A percentile compares a stretch with the other conserved stretches of the same genome.
Evolutionary conservation across 2,113 vertebrate species (phyloP).

Genomic region (Bufo bufo): DNA sequence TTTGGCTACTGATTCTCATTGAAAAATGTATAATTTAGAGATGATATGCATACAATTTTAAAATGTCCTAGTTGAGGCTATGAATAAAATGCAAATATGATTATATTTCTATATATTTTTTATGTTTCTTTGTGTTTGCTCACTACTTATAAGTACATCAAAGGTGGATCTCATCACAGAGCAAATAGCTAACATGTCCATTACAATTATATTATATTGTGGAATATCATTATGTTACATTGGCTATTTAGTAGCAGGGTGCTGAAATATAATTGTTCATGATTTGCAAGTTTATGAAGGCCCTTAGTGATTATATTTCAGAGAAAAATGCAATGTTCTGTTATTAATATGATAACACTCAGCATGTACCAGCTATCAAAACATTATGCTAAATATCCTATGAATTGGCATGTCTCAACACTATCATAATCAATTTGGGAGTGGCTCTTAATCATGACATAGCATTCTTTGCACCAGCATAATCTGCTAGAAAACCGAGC

Average conservation of each 20-base stretch:
- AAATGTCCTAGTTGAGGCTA: background rate
- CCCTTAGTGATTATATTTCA: background rate
- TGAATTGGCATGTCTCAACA: slow-evolving; percentile 19
- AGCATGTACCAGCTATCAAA: background rate
- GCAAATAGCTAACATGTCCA: background rate
- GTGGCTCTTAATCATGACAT: slow-evolving; percentile 18
- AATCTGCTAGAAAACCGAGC: background rate
- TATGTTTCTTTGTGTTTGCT: too few relatives aligned
- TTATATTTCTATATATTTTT: background rate
- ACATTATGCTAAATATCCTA: slow-evolving; percentile 15
- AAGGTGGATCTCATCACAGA: background rate
- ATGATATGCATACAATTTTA: background rate
- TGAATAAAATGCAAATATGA: background rate
- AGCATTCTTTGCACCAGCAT: background rate
- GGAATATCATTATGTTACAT: background rate
- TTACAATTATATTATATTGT: background rate
- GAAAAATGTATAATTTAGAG: background rate
- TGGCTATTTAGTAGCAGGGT: background rate
- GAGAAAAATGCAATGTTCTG: background rate
- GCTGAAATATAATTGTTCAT: background rate
- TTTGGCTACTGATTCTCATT: background rate
- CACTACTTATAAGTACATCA: background rate
- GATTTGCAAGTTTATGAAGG: background rate
- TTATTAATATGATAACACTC: background rate
- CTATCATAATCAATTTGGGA: slow-evolving; percentile 11